phyloP scores from a whole-genome alignment of 1,140 invertebrate species.

The Drosophila parvula region DNA sequence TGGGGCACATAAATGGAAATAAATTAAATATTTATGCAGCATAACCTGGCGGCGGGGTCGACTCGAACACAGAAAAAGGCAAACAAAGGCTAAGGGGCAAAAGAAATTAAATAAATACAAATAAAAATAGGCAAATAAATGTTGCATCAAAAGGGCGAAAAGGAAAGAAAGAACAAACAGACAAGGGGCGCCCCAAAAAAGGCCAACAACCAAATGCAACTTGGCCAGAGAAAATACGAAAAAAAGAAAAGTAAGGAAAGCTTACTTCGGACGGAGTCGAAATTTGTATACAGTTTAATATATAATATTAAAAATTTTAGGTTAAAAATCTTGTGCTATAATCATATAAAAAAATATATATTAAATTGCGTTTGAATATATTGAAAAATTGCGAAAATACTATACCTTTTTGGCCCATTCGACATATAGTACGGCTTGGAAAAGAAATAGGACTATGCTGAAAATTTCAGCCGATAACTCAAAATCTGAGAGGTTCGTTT shows the following conservation, averaged over 20 bases:
- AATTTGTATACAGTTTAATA: too few relatives aligned
- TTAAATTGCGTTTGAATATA: too few relatives aligned
- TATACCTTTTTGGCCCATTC: too few relatives aligned
- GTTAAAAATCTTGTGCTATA: too few relatives aligned
- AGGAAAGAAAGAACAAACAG: slow-evolving; percentile 3
- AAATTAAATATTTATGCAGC: slow-evolving; percentile 49
- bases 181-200: slow-evolving; percentile 14
- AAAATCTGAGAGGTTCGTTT: too few relatives aligned
- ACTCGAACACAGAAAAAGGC: background rate
- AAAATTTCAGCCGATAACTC: too few relatives aligned
- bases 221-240: slow-evolving; percentile 52
- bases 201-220: slow-evolving; percentile 27
- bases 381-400: too few relatives aligned
- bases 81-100: slow-evolving; percentile 42
- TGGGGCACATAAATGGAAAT: slow-evolving; percentile 42
- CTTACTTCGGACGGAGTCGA: too few relatives aligned
- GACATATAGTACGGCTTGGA: too few relatives aligned
- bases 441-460: too few relatives aligned
- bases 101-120: slow-evolving; percentile 49
- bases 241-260: slow-evolving; percentile 25
- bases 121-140: slow-evolving; percentile 42
- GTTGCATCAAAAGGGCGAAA: slow-evolving; percentile 2
- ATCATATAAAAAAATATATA: too few relatives aligned
- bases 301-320: too few relatives aligned
- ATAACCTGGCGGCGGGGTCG: slow-evolving; percentile 26